phyloP scores from a whole-genome alignment of 2,888 invertebrate genomes.

The Chrysomela aeneicollis region DNA sequence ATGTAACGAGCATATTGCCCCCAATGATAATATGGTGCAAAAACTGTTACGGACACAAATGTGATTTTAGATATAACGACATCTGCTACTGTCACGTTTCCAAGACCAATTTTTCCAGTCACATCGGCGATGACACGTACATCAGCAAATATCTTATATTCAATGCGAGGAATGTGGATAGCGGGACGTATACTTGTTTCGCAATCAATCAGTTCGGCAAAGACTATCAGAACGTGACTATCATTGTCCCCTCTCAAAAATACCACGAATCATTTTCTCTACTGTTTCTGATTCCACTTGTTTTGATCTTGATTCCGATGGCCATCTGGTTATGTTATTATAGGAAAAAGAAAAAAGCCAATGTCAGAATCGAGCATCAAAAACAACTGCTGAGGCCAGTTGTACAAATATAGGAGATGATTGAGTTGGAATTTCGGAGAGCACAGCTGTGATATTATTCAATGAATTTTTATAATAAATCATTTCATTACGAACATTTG shows the following conservation, averaged over 20 bases:
- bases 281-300: constrained; percentile 55
- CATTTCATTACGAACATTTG: not conserved
- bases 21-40: constrained; percentile 58
- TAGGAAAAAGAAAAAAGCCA: constrained; percentile 46
- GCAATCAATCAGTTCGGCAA: constrained; percentile 54
- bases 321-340: constrained; percentile 56
- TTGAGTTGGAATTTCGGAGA: constrained; percentile 30
- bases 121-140: constrained; percentile 50
- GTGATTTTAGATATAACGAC: constrained; percentile 51
- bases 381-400: constrained; percentile 41
- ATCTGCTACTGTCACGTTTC: constrained; percentile 53
- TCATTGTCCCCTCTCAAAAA: constrained; percentile 46
- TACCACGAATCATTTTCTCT: constrained; percentile 48
- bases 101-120: constrained; percentile 38
- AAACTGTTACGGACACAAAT: constrained; percentile 51
- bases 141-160: constrained; percentile 56
- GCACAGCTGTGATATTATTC: constrained; percentile 18
- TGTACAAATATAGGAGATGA: constrained; percentile 31
- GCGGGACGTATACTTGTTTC: constrained; percentile 56
- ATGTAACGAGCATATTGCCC: constrained; percentile 53
- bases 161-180: constrained; percentile 52
- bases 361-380: constrained; percentile 40
- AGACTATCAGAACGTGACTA: constrained; percentile 51
- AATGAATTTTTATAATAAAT: constrained; percentile 15
- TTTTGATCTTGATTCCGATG: constrained; percentile 53